These are phyloP conservation scores for Neotragus moschatus DNA, from an alignment of 2,113 vertebrate genomes.

Conservation along the genomic window DNA sequence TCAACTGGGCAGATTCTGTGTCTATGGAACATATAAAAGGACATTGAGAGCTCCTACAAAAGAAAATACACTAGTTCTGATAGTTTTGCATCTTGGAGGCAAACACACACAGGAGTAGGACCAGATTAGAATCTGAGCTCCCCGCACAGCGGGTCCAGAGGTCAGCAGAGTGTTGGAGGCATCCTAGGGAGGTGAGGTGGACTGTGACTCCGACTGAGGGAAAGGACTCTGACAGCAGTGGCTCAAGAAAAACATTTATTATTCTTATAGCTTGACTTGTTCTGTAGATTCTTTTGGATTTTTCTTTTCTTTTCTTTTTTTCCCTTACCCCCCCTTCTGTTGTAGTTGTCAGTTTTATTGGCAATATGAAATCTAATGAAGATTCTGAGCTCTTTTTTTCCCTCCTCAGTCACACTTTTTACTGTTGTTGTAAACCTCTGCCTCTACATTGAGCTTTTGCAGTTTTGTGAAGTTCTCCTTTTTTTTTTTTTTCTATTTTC, in stretches of 20 bases:
- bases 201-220: accelerated
- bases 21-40: not conserved
- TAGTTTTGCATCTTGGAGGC: not conserved
- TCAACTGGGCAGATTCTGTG: not conserved
- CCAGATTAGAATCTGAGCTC: not conserved
- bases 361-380: not conserved
- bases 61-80: not conserved
- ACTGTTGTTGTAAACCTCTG: not conserved
- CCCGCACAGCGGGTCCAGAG: not conserved
- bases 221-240: not conserved
- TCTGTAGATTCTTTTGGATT: not conserved
- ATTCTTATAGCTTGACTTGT: not conserved
- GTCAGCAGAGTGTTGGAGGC: not conserved
- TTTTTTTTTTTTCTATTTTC: not conserved
- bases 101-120: not conserved
- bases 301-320: not conserved
- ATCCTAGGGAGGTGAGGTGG: not conserved
- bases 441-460: not conserved
- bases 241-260: not conserved
- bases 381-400: not conserved
- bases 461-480: not conserved
- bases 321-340: accelerated
- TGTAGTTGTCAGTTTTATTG: not conserved
- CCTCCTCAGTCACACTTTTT: not conserved
- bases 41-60: not conserved